A percentile compares a stretch with the other conserved stretches of the same genome.
These are phyloP conservation scores for Gymnobelideus leadbeateri DNA, from an alignment of 2,113 vertebrate species.

Conservation along the genomic window DNA sequence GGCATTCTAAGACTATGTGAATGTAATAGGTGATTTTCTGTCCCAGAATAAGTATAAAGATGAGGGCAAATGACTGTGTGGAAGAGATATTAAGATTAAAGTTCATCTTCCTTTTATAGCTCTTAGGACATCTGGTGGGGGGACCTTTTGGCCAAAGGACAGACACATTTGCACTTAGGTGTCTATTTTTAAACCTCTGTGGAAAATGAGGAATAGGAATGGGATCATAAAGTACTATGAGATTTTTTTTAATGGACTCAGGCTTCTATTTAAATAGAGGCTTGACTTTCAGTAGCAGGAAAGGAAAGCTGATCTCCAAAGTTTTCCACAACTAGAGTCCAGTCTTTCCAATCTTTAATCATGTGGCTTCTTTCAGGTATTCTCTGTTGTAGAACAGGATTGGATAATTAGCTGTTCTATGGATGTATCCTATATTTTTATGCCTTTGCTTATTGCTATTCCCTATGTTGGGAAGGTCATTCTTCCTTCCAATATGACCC, in stretches of 20 bases:
- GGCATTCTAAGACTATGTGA: neutral
- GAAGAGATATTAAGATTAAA: neutral
- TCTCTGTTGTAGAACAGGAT: neutral
- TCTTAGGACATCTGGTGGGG: neutral
- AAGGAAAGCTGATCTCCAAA: neutral
- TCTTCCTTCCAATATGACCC: neutral
- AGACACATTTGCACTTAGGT: neutral
- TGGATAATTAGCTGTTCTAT: neutral
- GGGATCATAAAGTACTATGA: neutral
- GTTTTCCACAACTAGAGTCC: neutral
- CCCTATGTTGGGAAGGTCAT: neutral
- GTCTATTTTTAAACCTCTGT: neutral
- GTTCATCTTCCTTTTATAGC: neutral
- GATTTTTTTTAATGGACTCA: neutral
- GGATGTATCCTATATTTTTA: neutral
- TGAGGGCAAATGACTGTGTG: neutral
- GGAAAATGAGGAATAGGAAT: neutral
- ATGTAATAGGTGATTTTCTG: neutral
- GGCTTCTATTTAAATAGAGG: neutral
- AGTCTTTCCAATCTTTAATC: neutral
- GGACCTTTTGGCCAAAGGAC: neutral
- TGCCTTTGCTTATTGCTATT: neutral
- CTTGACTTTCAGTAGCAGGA: neutral
- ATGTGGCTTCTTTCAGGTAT: neutral
- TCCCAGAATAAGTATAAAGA: neutral